phyloP scores from a whole-genome alignment of 2,113 vertebrate genomes.

The Ctenomys sociabilis region DNA sequence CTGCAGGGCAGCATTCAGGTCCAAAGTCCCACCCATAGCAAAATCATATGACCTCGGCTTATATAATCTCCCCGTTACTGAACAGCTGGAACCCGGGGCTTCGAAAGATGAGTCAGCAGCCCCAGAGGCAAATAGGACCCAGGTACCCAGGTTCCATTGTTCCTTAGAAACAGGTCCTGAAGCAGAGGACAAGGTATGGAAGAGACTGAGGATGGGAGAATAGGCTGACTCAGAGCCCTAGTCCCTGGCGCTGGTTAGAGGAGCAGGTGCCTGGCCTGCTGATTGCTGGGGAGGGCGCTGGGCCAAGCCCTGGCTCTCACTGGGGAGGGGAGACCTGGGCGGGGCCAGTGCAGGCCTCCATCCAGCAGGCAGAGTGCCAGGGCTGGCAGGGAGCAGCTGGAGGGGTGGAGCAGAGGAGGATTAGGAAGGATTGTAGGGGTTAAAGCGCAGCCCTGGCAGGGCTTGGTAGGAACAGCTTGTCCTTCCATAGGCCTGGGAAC shows the following conservation, averaged over 20 bases:
- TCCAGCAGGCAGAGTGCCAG: constrained; percentile 66
- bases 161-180: constrained; percentile 33
- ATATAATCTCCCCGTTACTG: constrained; percentile 69
- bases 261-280: constrained; percentile 53
- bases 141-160: background rate
- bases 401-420: constrained; percentile 70
- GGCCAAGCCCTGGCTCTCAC: constrained; percentile 32
- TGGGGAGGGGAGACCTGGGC: constrained; percentile 11
- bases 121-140: constrained; percentile 53
- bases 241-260: background rate
- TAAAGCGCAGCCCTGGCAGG: constrained; percentile 72
- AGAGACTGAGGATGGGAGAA: background rate
- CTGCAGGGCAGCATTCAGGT: constrained; percentile 44
- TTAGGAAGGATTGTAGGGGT: constrained; percentile 78
- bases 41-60: constrained; percentile 52
- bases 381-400: constrained; percentile 74
- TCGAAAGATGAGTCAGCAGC: constrained; percentile 73
- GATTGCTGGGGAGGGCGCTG: constrained; percentile 31
- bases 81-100: constrained; percentile 73
- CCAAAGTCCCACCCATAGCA: constrained; percentile 65
- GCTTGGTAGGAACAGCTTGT: constrained; percentile 78
- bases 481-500: constrained; percentile 73
- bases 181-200: constrained; percentile 15
- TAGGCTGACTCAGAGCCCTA: background rate
- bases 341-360: constrained; percentile 3